Conservation (phyloP, 2,797 vertebrate genomes). For the Crenuchus spilurus region DNA sequence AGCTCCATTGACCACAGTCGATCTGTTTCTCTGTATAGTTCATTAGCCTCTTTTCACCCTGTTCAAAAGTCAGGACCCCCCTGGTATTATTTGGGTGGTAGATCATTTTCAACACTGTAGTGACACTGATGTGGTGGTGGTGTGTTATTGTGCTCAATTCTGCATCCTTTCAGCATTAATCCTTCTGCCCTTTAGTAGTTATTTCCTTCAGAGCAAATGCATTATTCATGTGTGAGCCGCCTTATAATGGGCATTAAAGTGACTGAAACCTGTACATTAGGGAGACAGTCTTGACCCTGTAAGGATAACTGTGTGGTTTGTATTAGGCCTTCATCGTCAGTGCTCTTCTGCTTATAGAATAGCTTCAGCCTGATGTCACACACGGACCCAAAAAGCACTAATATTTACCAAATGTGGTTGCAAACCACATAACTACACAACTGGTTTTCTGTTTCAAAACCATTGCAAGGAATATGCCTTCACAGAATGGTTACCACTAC, state of each 20-base stretch:
- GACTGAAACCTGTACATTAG: background rate
- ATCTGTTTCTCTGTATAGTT: too few species aligned
- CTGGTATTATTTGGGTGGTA: too few species aligned
- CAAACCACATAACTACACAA: background rate
- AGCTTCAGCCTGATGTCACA: constrained; percentile 36
- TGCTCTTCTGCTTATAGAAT: constrained; percentile 41
- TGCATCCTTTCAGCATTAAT: too few species aligned
- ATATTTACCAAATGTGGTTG: constrained; percentile 36
- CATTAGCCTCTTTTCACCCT: too few species aligned
- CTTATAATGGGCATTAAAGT: background rate
- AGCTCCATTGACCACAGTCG: too few species aligned
- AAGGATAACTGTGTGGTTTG: constrained; percentile 40
- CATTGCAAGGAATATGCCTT: background rate
- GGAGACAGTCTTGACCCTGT: constrained; percentile 20
- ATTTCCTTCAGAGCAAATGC: too few species aligned
- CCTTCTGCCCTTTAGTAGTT: too few species aligned
- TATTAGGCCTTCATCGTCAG: constrained; percentile 18
- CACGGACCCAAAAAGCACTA: constrained; percentile 17
- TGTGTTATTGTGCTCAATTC: too few species aligned
- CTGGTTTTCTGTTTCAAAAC: background rate
- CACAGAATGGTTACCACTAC: too few species aligned
- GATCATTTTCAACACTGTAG: too few species aligned
- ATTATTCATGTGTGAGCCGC: background rate
- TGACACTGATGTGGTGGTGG: too few species aligned
- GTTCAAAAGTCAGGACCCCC: too few species aligned